A percentile compares a stretch with the other conserved stretches of the same genome.
phyloP scores from a whole-genome alignment of 2,888 invertebrate species.

The Trachelus troglodyta region DNA sequence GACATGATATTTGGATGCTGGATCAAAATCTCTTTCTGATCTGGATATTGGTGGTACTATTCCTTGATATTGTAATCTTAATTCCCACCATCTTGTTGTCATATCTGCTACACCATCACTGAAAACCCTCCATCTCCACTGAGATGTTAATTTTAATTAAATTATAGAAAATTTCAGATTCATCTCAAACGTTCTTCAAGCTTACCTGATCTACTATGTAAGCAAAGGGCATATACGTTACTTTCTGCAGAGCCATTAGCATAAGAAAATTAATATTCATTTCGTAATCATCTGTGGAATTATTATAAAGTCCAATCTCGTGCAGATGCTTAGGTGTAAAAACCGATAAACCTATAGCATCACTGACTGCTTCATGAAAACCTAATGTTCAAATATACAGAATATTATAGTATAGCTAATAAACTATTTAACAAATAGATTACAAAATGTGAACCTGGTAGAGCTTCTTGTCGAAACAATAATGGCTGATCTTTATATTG shows the following conservation, averaged over 20 bases:
- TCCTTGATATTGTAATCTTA: slow-evolving; percentile 78
- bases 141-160: slow-evolving; percentile 3
- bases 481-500: slow-evolving; percentile 82
- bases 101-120: slow-evolving; percentile 78
- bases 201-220: slow-evolving; percentile 82
- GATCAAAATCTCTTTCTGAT: slow-evolving; percentile 82
- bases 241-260: slow-evolving; percentile 82
- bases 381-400: slow-evolving; percentile 66
- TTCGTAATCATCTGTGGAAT: slow-evolving; percentile 75
- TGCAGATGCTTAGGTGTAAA: slow-evolving; percentile 82
- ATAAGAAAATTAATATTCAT: slow-evolving; percentile 82
- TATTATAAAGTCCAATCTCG: slow-evolving; percentile 77
- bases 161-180: neutral
- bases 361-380: slow-evolving; percentile 88
- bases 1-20: slow-evolving; percentile 86
- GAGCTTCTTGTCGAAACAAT: slow-evolving; percentile 83
- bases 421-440: neutral
- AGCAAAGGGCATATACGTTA: slow-evolving; percentile 83
- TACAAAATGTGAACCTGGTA: slow-evolving; percentile 74
- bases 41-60: slow-evolving; percentile 78
- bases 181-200: neutral
- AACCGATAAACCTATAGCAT: slow-evolving; percentile 81
- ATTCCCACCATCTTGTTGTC: slow-evolving; percentile 83
- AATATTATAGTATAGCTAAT: neutral
- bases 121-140: slow-evolving; percentile 87